Evolutionary conservation across 2,797 vertebrate genomes (phyloP).

Genomic region (Leptodactylus fallax): DNA sequence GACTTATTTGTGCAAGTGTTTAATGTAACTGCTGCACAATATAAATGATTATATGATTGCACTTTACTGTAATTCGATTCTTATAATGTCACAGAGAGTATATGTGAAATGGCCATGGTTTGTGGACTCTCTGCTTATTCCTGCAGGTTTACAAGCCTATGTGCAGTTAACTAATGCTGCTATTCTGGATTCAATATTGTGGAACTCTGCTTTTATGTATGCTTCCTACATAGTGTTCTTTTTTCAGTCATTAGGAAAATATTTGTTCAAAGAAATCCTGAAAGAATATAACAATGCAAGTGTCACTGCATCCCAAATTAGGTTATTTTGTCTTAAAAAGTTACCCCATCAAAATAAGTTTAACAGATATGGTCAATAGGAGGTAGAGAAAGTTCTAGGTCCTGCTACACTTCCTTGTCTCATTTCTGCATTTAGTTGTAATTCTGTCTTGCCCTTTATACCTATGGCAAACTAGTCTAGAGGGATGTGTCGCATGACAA

Average conservation of each 20-base stretch:
- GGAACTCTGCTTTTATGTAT: not conserved
- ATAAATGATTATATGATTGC: slow-evolving; percentile 30
- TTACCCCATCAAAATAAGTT: not conserved
- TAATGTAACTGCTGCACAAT: not conserved
- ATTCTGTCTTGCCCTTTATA: too few species aligned
- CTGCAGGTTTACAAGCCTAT: not conserved
- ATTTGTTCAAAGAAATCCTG: not conserved
- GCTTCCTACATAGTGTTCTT: not conserved
- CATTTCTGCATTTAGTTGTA: not conserved
- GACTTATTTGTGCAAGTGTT: slow-evolving; percentile 7
- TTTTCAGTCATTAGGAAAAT: not conserved
- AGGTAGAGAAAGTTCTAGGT: not conserved
- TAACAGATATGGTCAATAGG: not conserved
- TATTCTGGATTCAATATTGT: not conserved
- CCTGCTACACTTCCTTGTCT: not conserved
- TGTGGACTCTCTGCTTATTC: not conserved
- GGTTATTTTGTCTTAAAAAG: not conserved
- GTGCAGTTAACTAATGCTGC: not conserved
- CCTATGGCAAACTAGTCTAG: not conserved
- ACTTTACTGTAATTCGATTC: not conserved
- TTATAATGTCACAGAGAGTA: not conserved
- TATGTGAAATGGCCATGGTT: not conserved
- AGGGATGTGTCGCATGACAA: not conserved
- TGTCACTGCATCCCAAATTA: not conserved
- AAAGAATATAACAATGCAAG: not conserved